Percentiles rank a stretch among this genome's conserved stretches.
Evolutionary conservation across 2,888 invertebrate genomes (phyloP).

Genomic region (Cylloceria caligata): DNA sequence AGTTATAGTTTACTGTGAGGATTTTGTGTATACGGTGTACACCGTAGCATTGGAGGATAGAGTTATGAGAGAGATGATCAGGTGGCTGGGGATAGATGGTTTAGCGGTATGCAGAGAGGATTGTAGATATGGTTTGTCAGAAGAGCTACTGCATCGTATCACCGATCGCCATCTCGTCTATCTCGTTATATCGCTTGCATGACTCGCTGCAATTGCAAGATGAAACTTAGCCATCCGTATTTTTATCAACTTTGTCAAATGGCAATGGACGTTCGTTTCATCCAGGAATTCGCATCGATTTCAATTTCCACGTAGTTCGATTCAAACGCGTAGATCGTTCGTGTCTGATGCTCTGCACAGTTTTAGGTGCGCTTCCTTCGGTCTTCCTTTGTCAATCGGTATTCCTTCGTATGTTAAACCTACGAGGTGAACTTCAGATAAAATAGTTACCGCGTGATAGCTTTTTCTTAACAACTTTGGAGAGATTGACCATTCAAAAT

Average conservation of each 20-base stretch:
- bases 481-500: too few relatives aligned
- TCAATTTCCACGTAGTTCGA: neutral
- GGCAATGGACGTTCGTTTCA: neutral
- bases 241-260: constrained; percentile 50
- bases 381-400: constrained; percentile 4
- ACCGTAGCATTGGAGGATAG: constrained; percentile 6
- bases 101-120: constrained; percentile 13
- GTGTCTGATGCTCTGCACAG: too few relatives aligned
- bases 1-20: constrained; percentile 14
- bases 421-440: too few relatives aligned
- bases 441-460: too few relatives aligned
- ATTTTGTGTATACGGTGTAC: constrained; percentile 7
- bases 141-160: constrained; percentile 13
- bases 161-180: constrained; percentile 49
- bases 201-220: constrained; percentile 44
- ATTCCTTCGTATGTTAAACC: neutral
- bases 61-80: constrained; percentile 56
- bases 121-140: constrained; percentile 20
- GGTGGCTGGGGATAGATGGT: constrained; percentile 39
- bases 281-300: constrained; percentile 10
- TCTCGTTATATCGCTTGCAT: constrained; percentile 55
- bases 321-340: neutral
- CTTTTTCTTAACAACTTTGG: too few relatives aligned
- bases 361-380: neutral
- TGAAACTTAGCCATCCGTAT: constrained; percentile 47